phyloP scores from a whole-genome alignment of 1,140 invertebrate genomes.

The Oedothorax gibbosus region DNA sequence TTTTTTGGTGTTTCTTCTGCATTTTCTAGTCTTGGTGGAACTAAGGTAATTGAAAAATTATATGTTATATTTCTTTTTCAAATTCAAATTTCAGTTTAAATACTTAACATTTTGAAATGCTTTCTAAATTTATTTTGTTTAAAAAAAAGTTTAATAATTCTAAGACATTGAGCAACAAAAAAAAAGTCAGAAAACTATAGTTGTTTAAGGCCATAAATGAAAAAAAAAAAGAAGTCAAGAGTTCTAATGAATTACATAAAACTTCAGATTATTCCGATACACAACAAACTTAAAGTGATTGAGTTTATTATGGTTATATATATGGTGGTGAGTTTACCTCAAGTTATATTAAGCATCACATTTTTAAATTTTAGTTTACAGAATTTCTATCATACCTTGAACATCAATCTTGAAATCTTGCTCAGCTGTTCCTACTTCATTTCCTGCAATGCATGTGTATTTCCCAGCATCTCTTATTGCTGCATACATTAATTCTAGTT shows the following conservation, averaged over 20 bases:
- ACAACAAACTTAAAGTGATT: too few relatives aligned
- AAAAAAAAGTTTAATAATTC: too few relatives aligned
- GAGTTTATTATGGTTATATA: too few relatives aligned
- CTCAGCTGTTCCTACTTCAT: conserved; percentile 81
- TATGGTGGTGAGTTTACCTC: too few relatives aligned
- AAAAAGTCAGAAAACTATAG: too few relatives aligned
- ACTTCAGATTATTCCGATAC: too few relatives aligned
- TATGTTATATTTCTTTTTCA: neutral
- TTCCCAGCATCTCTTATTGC: conserved; percentile 65
- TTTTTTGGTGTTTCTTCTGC: conserved; percentile 13
- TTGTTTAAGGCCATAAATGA: neutral
- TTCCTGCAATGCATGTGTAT: conserved; percentile 88
- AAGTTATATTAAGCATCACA: too few relatives aligned
- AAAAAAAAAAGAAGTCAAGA: neutral
- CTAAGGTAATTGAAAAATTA: conserved; percentile 60
- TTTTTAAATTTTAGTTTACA: too few relatives aligned
- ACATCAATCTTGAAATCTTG: conserved; percentile 83
- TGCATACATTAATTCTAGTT: conserved; percentile 24
- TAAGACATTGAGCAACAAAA: too few relatives aligned
- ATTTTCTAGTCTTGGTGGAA: conserved; percentile 64
- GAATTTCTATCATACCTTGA: conserved; percentile 73
- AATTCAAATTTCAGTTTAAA: neutral
- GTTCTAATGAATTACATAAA: neutral
- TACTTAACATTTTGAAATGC: neutral
- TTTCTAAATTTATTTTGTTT: neutral